Evolutionary conservation across 2,113 vertebrate species (phyloP).

Genomic region (Tachycineta bicolor): DNA sequence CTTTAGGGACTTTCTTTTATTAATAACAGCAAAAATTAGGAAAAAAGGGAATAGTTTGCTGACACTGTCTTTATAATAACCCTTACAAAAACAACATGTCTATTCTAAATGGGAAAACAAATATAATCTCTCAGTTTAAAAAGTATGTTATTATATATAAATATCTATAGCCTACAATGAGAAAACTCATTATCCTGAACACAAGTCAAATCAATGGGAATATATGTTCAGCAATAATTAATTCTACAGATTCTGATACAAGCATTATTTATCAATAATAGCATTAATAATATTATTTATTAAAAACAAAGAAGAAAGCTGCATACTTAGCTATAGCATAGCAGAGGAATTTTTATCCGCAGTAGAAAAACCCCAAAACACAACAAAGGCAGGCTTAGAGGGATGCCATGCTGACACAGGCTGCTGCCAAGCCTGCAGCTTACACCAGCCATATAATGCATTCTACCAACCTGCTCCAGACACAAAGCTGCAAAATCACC

Average conservation of each 20-base stretch:
- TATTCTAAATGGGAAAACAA: background rate
- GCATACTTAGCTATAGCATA: background rate
- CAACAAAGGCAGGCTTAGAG: background rate
- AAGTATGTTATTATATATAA: background rate
- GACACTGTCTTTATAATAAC: background rate
- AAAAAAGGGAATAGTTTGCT: background rate
- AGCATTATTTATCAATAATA: background rate
- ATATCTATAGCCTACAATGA: background rate
- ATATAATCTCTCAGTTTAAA: background rate
- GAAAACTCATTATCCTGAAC: background rate
- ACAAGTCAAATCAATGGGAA: background rate
- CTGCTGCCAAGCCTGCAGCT: background rate
- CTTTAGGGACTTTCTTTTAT: background rate
- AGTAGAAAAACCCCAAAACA: background rate
- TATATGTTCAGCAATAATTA: background rate
- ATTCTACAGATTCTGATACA: background rate
- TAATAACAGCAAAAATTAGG: background rate
- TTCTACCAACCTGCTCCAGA: background rate
- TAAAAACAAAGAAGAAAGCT: background rate
- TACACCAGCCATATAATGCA: background rate
- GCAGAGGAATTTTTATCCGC: background rate
- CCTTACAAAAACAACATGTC: background rate
- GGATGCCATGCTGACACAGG: background rate
- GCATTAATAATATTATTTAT: background rate
- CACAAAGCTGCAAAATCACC: background rate